These are phyloP conservation scores for Proctacanthus coquilletti DNA, from an alignment of 1,140 invertebrate genomes.

Conservation along the genomic window DNA sequence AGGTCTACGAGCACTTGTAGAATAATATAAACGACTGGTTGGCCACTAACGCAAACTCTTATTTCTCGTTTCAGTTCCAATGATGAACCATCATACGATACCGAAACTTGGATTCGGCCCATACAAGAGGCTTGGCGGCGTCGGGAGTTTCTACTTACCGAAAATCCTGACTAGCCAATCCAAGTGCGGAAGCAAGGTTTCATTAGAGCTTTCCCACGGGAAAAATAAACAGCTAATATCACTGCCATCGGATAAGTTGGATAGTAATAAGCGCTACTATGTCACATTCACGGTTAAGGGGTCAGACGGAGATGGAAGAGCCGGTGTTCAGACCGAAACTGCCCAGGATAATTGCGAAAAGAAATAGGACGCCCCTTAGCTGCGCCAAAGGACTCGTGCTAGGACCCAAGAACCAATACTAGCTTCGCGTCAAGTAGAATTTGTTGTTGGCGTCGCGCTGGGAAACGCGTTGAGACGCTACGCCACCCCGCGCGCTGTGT, in stretches of 20 bases:
- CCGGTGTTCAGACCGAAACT: constrained; percentile 2
- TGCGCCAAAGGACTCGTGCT: too few species aligned
- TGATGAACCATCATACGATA: constrained; percentile 58
- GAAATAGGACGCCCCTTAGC: constrained; percentile 2
- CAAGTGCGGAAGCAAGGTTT: constrained; percentile 35
- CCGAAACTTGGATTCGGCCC: constrained; percentile 41
- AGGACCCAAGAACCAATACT: too few species aligned
- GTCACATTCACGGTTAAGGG: constrained; percentile 79
- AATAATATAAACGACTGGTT: too few species aligned
- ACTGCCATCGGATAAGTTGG: constrained; percentile 65
- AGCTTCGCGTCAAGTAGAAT: too few species aligned
- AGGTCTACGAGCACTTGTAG: too few species aligned
- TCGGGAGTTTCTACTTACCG: constrained; percentile 30
- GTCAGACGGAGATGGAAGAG: constrained; percentile 10
- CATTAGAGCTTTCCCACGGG: constrained; percentile 61
- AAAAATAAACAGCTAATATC: constrained; percentile 68
- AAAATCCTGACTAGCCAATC: constrained; percentile 23
- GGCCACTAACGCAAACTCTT: too few species aligned
- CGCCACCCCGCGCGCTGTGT: too few species aligned
- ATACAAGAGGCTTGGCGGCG: constrained; percentile 27
- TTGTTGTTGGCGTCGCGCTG: too few species aligned
- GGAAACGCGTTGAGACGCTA: too few species aligned
- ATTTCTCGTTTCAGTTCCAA: constrained; percentile 39
- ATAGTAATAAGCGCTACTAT: constrained; percentile 76
- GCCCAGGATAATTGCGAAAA: constrained; percentile 3